Conservation (phyloP, 2,888 invertebrate species). For the Leptura quadrifasciata region DNA sequence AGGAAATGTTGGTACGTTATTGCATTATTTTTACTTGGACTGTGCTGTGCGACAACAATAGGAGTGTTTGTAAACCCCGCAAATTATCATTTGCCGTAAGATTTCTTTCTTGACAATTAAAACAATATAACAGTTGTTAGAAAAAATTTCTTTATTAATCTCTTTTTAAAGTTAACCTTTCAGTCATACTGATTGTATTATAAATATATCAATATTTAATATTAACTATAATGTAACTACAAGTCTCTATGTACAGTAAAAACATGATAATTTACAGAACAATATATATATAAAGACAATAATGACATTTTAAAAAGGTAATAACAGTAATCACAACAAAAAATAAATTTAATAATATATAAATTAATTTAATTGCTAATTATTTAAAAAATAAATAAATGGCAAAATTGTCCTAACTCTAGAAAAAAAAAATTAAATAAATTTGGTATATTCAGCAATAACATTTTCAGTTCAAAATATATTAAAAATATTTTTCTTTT, state of each 20-base stretch:
- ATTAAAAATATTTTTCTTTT: slow-evolving; percentile 31
- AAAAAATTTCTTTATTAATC: slow-evolving; percentile 68
- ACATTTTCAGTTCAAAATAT: slow-evolving; percentile 40
- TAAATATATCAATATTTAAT: slow-evolving; percentile 74
- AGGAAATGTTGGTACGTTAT: no score
- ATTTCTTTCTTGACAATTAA: not conserved
- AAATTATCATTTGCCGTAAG: not conserved
- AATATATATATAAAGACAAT: slow-evolving; percentile 58
- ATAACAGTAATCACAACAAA: slow-evolving; percentile 62
- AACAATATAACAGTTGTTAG: slow-evolving; percentile 47
- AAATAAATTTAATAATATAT: slow-evolving; percentile 54
- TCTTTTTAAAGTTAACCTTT: slow-evolving; percentile 68
- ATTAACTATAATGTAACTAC: slow-evolving; percentile 70
- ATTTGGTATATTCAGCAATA: slow-evolving; percentile 45
- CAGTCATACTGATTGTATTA: slow-evolving; percentile 73
- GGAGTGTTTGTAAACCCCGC: no score
- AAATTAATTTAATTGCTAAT: slow-evolving; percentile 45
- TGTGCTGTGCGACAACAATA: no score
- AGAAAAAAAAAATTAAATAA: slow-evolving; percentile 42
- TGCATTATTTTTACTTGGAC: no score
- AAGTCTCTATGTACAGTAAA: slow-evolving; percentile 72
- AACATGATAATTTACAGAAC: slow-evolving; percentile 67
- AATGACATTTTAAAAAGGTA: slow-evolving; percentile 58
- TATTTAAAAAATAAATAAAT: slow-evolving; percentile 54
- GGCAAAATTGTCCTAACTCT: slow-evolving; percentile 49